These are phyloP conservation scores for Astyanax mexicanus DNA, from an alignment of 2,797 vertebrate species.

Conservation along the genomic window DNA sequence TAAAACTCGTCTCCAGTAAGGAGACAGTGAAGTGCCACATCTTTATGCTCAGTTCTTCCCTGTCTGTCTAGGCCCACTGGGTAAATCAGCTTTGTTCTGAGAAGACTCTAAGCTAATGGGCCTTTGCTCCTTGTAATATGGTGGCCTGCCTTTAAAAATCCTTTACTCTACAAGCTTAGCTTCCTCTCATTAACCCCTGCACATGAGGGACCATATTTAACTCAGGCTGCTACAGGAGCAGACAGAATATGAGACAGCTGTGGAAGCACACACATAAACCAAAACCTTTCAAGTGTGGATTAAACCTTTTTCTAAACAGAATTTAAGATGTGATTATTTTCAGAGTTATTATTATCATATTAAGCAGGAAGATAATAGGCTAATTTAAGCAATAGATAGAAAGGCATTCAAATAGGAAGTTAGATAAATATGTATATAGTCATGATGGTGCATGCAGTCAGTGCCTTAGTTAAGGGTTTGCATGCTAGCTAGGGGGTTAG, in stretches of 20 bases:
- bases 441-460: no score
- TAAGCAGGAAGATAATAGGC: no score
- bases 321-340: no score
- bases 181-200: not conserved
- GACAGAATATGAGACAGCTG: not conserved
- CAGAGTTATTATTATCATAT: no score
- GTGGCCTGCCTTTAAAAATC: not conserved
- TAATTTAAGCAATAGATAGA: no score
- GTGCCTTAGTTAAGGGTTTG: no score
- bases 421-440: no score
- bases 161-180: not conserved
- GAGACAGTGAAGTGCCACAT: not conserved
- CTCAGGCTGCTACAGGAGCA: not conserved
- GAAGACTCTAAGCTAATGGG: slow-evolving; percentile 25
- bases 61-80: not conserved
- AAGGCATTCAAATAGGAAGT: no score
- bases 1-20: not conserved
- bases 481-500: no score
- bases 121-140: slow-evolving; percentile 29
- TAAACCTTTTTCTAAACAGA: no score
- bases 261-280: not conserved
- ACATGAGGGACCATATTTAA: not conserved
- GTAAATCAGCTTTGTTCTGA: slow-evolving; percentile 39
- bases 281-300: no score
- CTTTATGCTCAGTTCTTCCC: not conserved